Evolutionary conservation across 1,140 invertebrate species (phyloP).

Genomic region (Drosophila murphyi): DNA sequence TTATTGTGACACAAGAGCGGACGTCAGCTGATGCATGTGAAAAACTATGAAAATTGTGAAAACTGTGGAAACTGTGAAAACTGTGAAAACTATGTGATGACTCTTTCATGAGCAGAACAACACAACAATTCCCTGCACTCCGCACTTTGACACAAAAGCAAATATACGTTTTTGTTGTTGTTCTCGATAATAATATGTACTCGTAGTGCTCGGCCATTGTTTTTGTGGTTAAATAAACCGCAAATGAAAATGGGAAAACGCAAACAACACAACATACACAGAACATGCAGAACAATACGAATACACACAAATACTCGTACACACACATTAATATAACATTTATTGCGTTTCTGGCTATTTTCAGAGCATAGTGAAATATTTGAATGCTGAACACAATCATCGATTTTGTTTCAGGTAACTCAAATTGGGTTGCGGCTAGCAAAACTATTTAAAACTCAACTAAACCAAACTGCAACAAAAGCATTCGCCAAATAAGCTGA

Average conservation of each 20-base stretch:
- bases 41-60: conserved; percentile 15
- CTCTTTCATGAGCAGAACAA: conserved; percentile 13
- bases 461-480: background rate
- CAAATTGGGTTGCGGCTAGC: background rate
- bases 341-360: background rate
- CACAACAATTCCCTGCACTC: background rate
- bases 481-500: background rate
- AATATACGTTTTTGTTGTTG: conserved; percentile 19
- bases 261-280: background rate
- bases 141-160: conserved; percentile 12
- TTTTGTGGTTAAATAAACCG: conserved; percentile 26
- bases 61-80: conserved; percentile 12
- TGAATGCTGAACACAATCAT: background rate
- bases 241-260: conserved; percentile 15
- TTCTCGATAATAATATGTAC: conserved; percentile 31
- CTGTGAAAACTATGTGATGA: conserved; percentile 1
- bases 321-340: conserved; percentile 1
- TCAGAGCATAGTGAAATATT: background rate
- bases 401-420: background rate
- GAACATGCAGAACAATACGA: too few relatives aligned
- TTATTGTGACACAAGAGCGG: conserved; percentile 19
- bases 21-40: conserved; percentile 27
- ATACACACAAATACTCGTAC: background rate
- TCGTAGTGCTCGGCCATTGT: conserved; percentile 12
- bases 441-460: background rate